phyloP scores from a whole-genome alignment of 2,888 invertebrate species.

The Alentia gelatinosa region DNA sequence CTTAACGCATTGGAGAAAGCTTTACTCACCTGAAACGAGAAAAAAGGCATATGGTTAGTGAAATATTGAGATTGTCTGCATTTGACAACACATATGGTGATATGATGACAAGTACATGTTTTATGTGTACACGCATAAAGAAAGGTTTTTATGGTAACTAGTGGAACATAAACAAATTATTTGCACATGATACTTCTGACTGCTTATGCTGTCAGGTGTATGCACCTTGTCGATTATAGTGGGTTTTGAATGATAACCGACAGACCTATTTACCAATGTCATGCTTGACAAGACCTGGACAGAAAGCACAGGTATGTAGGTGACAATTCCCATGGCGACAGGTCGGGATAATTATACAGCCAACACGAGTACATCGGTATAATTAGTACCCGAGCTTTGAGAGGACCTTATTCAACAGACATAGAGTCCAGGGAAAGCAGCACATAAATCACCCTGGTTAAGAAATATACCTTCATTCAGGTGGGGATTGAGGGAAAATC shows the following conservation, averaged over 20 bases:
- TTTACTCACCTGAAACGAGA: too few relatives aligned
- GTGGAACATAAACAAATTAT: not conserved
- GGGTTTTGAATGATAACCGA: not conserved
- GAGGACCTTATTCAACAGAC: slow-evolving; percentile 19
- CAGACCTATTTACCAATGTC: not conserved
- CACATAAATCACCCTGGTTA: slow-evolving; percentile 35
- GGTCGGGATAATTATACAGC: not conserved
- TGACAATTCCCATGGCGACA: not conserved
- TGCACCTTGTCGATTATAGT: too few relatives aligned
- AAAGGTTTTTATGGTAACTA: too few relatives aligned
- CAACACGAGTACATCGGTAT: not conserved
- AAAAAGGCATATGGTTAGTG: too few relatives aligned
- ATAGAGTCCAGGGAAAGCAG: not conserved
- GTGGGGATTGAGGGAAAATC: slow-evolving; percentile 40
- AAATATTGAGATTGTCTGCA: too few relatives aligned
- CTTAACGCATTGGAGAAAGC: too few relatives aligned
- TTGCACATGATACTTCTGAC: not conserved
- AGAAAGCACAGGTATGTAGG: not conserved
- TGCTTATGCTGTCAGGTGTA: too few relatives aligned
- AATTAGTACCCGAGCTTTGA: not conserved
- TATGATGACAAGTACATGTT: too few relatives aligned
- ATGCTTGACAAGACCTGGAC: not conserved
- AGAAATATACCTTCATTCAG: slow-evolving; percentile 31
- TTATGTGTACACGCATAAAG: too few relatives aligned
- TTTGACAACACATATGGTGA: too few relatives aligned